These are phyloP conservation scores for Dendrolimus kikuchii DNA, from an alignment of 1,140 invertebrate genomes.

Conservation along the genomic window DNA sequence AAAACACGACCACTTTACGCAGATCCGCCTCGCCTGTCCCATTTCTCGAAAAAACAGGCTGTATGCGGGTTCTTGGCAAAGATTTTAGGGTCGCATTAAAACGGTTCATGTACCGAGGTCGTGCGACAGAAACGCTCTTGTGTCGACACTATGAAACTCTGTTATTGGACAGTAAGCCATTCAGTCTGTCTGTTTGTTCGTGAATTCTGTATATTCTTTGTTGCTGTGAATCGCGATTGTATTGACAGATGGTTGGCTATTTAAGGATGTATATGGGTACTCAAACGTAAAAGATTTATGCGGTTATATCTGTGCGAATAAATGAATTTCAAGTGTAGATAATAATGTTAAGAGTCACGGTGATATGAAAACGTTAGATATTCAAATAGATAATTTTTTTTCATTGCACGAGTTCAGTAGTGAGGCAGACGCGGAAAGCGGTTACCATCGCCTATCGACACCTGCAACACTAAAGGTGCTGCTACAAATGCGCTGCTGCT, in stretches of 20 bases:
- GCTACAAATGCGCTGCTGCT: too few species aligned
- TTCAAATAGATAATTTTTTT: too few species aligned
- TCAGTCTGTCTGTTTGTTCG: constrained; percentile 38
- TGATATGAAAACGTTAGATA: too few species aligned
- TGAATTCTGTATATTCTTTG: constrained; percentile 50
- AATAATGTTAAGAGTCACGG: too few species aligned
- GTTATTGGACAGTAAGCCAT: constrained; percentile 54
- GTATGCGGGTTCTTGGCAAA: constrained; percentile 16
- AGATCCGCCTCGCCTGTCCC: constrained; percentile 30
- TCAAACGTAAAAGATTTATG: too few species aligned
- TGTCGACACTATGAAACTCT: constrained; percentile 51
- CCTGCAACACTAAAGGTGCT: too few species aligned
- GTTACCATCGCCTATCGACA: too few species aligned
- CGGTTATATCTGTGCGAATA: too few species aligned
- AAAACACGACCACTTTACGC: constrained; percentile 33
- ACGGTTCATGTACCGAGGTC: constrained; percentile 40
- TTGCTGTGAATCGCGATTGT: constrained; percentile 54
- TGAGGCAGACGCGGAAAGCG: too few species aligned
- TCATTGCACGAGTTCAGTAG: too few species aligned
- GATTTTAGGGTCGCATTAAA: constrained; percentile 15
- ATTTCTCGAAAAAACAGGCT: constrained; percentile 12
- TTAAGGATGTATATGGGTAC: constrained; percentile 21
- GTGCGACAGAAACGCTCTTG: constrained; percentile 51
- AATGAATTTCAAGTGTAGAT: too few species aligned
- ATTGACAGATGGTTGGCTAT: constrained; percentile 36